Percentiles rank a stretch among this genome's conserved stretches.
Evolutionary conservation across 1,140 invertebrate genomes (phyloP).

Genomic region (Pectinophora gossypiella): DNA sequence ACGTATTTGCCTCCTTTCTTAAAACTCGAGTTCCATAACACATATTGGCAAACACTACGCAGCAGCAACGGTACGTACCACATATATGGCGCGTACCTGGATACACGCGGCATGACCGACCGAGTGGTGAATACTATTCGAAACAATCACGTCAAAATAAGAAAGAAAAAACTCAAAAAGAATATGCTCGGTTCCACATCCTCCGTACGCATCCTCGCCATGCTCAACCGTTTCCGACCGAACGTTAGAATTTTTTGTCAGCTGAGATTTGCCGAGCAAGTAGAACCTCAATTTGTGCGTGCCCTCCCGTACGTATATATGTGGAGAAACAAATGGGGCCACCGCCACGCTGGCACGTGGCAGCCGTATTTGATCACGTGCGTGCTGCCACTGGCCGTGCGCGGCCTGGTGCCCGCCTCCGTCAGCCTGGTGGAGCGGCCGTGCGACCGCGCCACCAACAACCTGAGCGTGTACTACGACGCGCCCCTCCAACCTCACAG

Average conservation of each 20-base stretch:
- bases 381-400: constrained; percentile 85
- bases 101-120: constrained; percentile 84
- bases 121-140: too few relatives aligned
- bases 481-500: constrained; percentile 66
- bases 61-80: constrained; percentile 91
- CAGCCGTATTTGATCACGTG: constrained; percentile 95
- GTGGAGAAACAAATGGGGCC: constrained; percentile 96
- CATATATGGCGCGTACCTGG: constrained; percentile 92
- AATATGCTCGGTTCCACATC: constrained; percentile 88
- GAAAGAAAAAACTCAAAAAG: too few relatives aligned
- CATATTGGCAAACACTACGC: constrained; percentile 91
- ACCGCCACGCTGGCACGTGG: constrained; percentile 93
- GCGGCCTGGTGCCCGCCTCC: constrained; percentile 86
- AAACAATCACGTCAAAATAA: too few relatives aligned
- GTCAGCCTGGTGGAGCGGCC: constrained; percentile 90
- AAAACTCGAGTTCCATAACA: constrained; percentile 93
- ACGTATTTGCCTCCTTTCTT: constrained; percentile 89
- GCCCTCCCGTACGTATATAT: constrained; percentile 94
- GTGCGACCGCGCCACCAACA: constrained; percentile 91
- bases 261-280: constrained; percentile 91
- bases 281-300: constrained; percentile 86
- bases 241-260: constrained; percentile 89
- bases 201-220: constrained; percentile 89
- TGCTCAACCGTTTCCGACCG: constrained; percentile 93
- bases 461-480: constrained; percentile 90